Evolutionary conservation across 2,888 invertebrate genomes (phyloP).

Genomic region (Dynastes maya): DNA sequence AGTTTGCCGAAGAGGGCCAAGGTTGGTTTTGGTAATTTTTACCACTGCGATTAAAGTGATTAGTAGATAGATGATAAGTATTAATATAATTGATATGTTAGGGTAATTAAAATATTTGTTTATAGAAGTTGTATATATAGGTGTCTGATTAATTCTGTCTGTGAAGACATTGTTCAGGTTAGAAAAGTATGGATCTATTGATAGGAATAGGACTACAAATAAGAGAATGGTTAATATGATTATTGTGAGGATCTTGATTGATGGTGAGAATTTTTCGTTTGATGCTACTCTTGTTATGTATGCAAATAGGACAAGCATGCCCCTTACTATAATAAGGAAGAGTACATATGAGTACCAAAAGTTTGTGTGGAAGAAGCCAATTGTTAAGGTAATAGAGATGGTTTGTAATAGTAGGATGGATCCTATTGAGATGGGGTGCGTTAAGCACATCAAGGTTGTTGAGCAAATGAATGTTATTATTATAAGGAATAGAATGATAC

Average conservation of each 20-base stretch:
- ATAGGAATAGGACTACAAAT: background rate
- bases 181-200: constrained; percentile 15
- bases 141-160: constrained; percentile 43
- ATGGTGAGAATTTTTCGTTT: constrained; percentile 74
- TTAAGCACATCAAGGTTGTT: constrained; percentile 69
- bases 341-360: constrained; percentile 76
- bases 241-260: constrained; percentile 63
- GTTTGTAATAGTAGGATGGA: constrained; percentile 74
- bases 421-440: constrained; percentile 74
- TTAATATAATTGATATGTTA: constrained; percentile 71
- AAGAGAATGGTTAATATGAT: constrained; percentile 33
- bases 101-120: constrained; percentile 73
- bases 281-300: constrained; percentile 77
- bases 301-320: constrained; percentile 78
- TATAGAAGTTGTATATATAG: too few relatives aligned
- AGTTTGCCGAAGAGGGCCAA: constrained; percentile 72
- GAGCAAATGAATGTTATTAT: constrained; percentile 66
- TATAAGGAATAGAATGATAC: constrained; percentile 64
- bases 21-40: constrained; percentile 75
- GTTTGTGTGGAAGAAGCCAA: constrained; percentile 71
- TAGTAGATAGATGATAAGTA: constrained; percentile 76
- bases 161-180: constrained; percentile 43
- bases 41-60: constrained; percentile 75
- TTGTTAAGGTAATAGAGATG: constrained; percentile 70
- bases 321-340: constrained; percentile 77